A percentile compares a stretch with the other conserved stretches of the same genome.
These are phyloP conservation scores for Sepioteuthis lessoniana DNA, from an alignment of 2,888 invertebrate genomes.

Conservation along the genomic window DNA sequence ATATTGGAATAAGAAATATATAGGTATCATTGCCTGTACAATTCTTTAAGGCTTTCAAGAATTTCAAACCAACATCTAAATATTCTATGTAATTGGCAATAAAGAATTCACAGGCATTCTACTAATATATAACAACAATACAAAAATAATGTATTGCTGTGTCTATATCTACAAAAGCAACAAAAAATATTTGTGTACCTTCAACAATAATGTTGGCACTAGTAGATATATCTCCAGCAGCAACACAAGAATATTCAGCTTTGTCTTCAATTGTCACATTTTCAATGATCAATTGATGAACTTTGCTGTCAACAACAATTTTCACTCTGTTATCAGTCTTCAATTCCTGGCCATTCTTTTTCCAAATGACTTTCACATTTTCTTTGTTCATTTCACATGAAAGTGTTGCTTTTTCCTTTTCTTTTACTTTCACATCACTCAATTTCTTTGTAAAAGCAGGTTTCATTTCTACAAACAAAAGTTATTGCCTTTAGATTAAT, in stretches of 20 bases:
- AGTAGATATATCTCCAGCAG: conserved; percentile 58
- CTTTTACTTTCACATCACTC: conserved; percentile 1
- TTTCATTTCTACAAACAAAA: background rate
- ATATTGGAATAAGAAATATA: background rate
- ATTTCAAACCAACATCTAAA: background rate
- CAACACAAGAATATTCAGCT: conserved; percentile 65
- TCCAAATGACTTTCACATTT: conserved; percentile 93
- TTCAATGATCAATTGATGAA: conserved; percentile 64
- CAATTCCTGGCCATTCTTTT: conserved; percentile 84
- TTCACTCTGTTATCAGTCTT: conserved; percentile 87
- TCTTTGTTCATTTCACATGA: conserved; percentile 96
- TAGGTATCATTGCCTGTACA: background rate
- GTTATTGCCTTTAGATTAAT: too few relatives aligned
- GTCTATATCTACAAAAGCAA: background rate
- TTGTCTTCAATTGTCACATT: conserved; percentile 62
- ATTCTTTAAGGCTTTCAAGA: background rate
- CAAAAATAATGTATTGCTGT: background rate
- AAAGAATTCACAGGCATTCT: background rate
- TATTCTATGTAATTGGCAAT: background rate
- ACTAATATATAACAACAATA: background rate
- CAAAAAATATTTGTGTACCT: conserved; percentile 49
- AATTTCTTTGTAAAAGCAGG: background rate
- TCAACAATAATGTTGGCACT: conserved; percentile 55
- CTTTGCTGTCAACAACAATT: conserved; percentile 84
- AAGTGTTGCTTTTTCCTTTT: conserved; percentile 78